Evolutionary conservation across 1,140 invertebrate species (phyloP), one percentile per base, ranked within the genome.

Genomic region (Zaprionus nigranus): DNA sequence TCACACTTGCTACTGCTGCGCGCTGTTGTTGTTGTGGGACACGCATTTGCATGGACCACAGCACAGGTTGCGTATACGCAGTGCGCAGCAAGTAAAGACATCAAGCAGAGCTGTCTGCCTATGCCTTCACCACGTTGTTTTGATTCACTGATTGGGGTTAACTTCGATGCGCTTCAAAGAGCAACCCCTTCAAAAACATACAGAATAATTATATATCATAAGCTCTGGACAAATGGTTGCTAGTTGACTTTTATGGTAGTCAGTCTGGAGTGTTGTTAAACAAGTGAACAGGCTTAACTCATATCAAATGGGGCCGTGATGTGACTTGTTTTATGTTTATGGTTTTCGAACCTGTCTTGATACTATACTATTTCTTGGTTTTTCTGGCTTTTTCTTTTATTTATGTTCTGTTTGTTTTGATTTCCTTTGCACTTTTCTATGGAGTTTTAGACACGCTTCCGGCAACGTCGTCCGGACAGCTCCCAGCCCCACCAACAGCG

Each of bases 141-240:
- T 15, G 28, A 34, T 34, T 34, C 28, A 34, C 58, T 86, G 82
- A 79, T 82, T 86, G 74, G 82, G 82, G 82, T 82, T 82, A 71
- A 67, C 75, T 57, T 46, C 34, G 54, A 28, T 28, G 26, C 26
- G 26, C 30, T 11, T 11, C 30, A 34, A 3, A 34, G 30, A 12
- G 20, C n/a, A 54, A 36, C 30, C 40, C 40, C 40, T 17, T 7
- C 1, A 64, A 26, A 22, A 43, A 43, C 38, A 56, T 17, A 12
- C 26, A 30, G n/a, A 26, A 70, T 67, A 68, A 67, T 61, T 76
- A 68, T 71, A 66, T 62, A 59, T 38, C 40, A 43, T 70, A 54
- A 70, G 20, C 66, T 40, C 22, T 59, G 34, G 61, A 49, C 68
- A 65, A 80, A 79, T 82, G 70, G 40, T 71, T 64, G 40, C 51